A percentile compares a stretch with the other conserved stretches of the same genome.
phyloP scores from a whole-genome alignment of 2,888 invertebrate species.

The Cantharis rufa region DNA sequence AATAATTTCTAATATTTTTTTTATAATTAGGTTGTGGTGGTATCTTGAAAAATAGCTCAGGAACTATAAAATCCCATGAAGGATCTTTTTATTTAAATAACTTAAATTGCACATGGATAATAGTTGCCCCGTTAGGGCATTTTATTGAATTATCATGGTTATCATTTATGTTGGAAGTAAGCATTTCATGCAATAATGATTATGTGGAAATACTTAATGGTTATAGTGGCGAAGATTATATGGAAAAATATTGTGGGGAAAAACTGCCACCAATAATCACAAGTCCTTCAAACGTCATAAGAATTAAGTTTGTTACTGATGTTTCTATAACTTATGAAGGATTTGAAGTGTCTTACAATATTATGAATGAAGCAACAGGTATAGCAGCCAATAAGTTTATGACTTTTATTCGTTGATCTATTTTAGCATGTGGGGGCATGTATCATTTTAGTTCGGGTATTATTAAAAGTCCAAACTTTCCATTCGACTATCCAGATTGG shows the following conservation, averaged over 20 bases:
- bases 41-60: conserved; percentile 63
- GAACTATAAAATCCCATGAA: conserved; percentile 69
- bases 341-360: conserved; percentile 73
- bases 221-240: conserved; percentile 57
- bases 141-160: conserved; percentile 76
- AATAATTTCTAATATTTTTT: too few species aligned
- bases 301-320: conserved; percentile 73
- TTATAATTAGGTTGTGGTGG: conserved; percentile 70
- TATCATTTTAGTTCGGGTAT: conserved; percentile 69
- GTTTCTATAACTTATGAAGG: conserved; percentile 62
- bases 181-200: conserved; percentile 64
- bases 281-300: conserved; percentile 69
- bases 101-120: conserved; percentile 72
- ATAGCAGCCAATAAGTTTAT: conserved; percentile 21
- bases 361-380: conserved; percentile 64
- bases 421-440: conserved; percentile 73
- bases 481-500: conserved; percentile 68
- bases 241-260: conserved; percentile 69
- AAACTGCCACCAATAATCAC: conserved; percentile 68
- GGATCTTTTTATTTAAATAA: conserved; percentile 58
- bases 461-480: conserved; percentile 80
- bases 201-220: conserved; percentile 67
- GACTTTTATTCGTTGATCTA: background rate
- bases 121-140: conserved; percentile 70
- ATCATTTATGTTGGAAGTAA: conserved; percentile 68